These are phyloP conservation scores for Drosophila equinoxialis DNA, from an alignment of 1,140 invertebrate genomes.

Conservation along the genomic window DNA sequence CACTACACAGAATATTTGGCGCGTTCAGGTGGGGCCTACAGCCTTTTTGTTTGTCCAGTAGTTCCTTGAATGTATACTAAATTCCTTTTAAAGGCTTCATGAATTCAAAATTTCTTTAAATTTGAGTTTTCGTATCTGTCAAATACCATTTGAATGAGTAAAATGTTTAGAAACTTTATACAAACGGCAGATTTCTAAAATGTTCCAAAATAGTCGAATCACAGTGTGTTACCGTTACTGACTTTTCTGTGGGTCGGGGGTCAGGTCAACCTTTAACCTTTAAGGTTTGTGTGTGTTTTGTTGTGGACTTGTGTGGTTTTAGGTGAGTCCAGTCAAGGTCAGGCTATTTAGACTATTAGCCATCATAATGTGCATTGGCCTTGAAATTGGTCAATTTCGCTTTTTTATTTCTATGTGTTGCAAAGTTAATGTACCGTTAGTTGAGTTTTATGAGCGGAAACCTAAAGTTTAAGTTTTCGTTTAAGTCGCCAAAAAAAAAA, in stretches of 20 bases:
- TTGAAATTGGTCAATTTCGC: neutral
- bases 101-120: too few relatives aligned
- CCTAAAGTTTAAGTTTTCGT: neutral
- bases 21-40: too few relatives aligned
- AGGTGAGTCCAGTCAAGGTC: conserved; percentile 6
- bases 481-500: neutral
- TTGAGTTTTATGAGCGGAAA: neutral
- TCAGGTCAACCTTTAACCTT: conserved; percentile 2
- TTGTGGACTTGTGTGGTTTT: neutral
- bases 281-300: neutral
- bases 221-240: neutral
- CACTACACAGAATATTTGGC: too few relatives aligned
- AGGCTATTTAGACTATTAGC: neutral
- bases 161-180: too few relatives aligned
- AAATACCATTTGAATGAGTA: too few relatives aligned
- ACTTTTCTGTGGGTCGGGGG: neutral
- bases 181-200: too few relatives aligned
- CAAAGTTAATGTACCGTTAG: conserved; percentile 11
- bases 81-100: too few relatives aligned
- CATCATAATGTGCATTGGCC: neutral
- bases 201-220: too few relatives aligned
- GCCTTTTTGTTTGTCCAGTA: too few relatives aligned
- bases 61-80: too few relatives aligned
- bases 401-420: neutral
- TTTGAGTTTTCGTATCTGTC: too few relatives aligned